phyloP scores from a whole-genome alignment of 2,797 vertebrate genomes.

The Paramormyrops hopkinsi region DNA sequence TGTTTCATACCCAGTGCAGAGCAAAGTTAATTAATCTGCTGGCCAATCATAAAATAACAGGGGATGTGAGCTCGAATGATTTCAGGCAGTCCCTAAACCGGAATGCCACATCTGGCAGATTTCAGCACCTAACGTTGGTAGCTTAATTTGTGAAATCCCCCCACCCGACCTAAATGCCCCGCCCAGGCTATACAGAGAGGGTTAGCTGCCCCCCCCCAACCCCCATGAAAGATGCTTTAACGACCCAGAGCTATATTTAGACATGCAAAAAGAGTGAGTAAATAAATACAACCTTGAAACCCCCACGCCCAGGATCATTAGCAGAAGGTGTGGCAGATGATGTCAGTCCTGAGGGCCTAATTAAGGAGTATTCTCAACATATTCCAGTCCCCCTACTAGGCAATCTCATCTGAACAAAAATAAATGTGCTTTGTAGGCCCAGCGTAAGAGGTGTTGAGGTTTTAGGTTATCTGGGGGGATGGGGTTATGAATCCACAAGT shows the following conservation, averaged over 20 bases:
- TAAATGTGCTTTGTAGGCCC: too few relatives aligned
- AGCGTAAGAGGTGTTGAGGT: conserved; percentile 36
- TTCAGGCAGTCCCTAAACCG: neutral
- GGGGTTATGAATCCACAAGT: neutral
- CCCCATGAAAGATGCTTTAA: neutral
- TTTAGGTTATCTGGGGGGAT: neutral
- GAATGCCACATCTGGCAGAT: neutral
- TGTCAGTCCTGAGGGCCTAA: conserved; percentile 59
- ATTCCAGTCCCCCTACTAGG: conserved; percentile 33
- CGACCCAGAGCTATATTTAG: neutral
- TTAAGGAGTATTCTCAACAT: conserved; percentile 59
- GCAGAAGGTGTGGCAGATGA: conserved; percentile 65
- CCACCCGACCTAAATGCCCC: neutral
- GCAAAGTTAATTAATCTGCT: neutral
- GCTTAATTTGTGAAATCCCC: conserved; percentile 46
- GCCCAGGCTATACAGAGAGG: neutral
- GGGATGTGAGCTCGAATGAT: neutral
- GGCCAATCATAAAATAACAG: neutral
- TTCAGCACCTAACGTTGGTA: neutral
- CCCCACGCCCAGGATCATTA: conserved; percentile 43
- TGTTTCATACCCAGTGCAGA: neutral
- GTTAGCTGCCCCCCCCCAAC: neutral
- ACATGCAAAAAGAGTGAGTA: neutral
- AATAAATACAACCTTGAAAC: neutral
- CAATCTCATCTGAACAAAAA: neutral